phyloP scores from a whole-genome alignment of 1,140 invertebrate species.

The Sitobion miscanthi region DNA sequence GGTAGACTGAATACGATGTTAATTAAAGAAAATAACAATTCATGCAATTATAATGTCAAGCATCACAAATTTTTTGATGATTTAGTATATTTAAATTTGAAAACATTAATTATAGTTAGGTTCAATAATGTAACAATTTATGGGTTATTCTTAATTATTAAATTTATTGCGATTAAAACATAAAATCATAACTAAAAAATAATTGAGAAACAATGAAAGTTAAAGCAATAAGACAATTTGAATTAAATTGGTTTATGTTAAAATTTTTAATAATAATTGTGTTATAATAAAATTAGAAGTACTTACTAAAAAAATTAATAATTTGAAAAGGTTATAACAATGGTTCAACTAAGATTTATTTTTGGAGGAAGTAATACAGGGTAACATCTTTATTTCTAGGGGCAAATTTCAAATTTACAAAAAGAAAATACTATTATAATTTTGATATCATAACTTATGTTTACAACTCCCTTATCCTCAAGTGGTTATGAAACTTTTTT shows the following conservation, averaged over 20 bases:
- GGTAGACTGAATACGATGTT: neutral
- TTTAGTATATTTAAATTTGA: neutral
- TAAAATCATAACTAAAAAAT: no score
- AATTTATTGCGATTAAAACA: neutral
- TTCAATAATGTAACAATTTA: no score
- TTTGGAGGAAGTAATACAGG: neutral
- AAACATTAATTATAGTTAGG: no score
- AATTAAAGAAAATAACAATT: neutral
- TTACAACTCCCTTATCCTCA: neutral
- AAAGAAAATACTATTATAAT: no score
- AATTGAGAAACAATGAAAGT: no score
- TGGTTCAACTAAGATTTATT: neutral
- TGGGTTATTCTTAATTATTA: neutral
- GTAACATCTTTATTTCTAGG: neutral
- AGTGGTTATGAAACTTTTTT: neutral
- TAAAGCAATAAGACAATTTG: no score
- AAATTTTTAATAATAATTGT: neutral
- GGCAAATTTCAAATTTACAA: no score
- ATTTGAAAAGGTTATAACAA: neutral
- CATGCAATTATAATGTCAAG: neutral
- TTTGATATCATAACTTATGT: neutral
- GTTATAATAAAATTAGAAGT: neutral
- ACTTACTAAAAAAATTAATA: no score
- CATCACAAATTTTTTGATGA: neutral
- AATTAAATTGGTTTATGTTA: no score